A percentile compares a stretch with the other conserved stretches of the same genome.
These are phyloP conservation scores for Macaca fascicularis DNA, from an alignment of 2,113 vertebrate species.

Conservation along the genomic window T2T-MFA8v1.1 NC_088376.1:134816501-134817000, in stretches of 20 bases:
- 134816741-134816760: neutral
- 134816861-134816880: constrained; percentile 17
- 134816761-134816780: constrained; percentile 10
- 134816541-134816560: neutral
- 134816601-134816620: constrained; percentile 94
- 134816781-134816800: neutral
- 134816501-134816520: neutral
- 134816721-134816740: neutral
- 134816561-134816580: constrained; percentile 94
- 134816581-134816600: constrained; percentile 93
- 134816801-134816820: neutral
- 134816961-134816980: neutral
- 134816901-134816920: neutral
- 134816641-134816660: constrained; percentile 95
- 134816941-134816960: neutral
- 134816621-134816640: constrained; percentile 94
- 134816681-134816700: constrained; percentile 89
- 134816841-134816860: neutral
- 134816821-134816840: neutral
- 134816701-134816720: constrained; percentile 59
- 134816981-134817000: neutral
- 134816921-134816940: constrained; percentile 20
- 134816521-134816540: neutral
- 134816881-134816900: neutral
- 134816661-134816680: constrained; percentile 93